Evolutionary conservation across 2,797 vertebrate genomes (phyloP).

Genomic region (Sebastes iracundus): DNA sequence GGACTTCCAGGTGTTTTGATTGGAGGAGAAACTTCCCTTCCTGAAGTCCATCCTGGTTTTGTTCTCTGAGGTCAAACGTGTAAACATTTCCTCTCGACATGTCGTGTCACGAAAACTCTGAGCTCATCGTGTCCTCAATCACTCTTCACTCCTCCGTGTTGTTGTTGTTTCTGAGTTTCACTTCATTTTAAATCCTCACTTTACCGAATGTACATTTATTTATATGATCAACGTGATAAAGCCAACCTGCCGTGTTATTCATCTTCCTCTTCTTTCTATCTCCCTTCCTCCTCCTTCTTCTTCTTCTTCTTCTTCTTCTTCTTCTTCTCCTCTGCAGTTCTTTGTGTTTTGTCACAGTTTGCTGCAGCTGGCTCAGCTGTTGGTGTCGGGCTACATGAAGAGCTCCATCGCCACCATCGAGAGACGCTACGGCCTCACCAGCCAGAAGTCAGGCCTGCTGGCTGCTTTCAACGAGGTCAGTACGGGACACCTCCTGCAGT

Average conservation of each 20-base stretch:
- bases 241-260: too few relatives aligned
- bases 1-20: background rate
- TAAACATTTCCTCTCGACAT: background rate
- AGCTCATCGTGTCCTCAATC: background rate
- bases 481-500: too few relatives aligned
- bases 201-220: background rate
- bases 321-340: constrained; percentile 78
- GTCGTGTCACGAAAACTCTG: background rate
- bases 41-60: constrained; percentile 38
- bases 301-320: background rate
- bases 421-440: constrained; percentile 92
- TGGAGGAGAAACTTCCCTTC: background rate
- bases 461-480: constrained; percentile 93
- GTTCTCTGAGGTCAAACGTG: background rate
- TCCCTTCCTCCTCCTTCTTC: background rate
- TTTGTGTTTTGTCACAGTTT: constrained; percentile 93
- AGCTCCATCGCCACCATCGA: constrained; percentile 96
- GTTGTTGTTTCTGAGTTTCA: background rate
- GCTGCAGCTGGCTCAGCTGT: constrained; percentile 90
- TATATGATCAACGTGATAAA: background rate
- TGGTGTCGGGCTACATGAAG: constrained; percentile 93
- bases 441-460: constrained; percentile 90
- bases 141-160: background rate
- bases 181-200: background rate
- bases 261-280: background rate